These are phyloP conservation scores for Rhombomys opimus DNA, from an alignment of 2,113 vertebrate species.

Conservation along the genomic window DNA sequence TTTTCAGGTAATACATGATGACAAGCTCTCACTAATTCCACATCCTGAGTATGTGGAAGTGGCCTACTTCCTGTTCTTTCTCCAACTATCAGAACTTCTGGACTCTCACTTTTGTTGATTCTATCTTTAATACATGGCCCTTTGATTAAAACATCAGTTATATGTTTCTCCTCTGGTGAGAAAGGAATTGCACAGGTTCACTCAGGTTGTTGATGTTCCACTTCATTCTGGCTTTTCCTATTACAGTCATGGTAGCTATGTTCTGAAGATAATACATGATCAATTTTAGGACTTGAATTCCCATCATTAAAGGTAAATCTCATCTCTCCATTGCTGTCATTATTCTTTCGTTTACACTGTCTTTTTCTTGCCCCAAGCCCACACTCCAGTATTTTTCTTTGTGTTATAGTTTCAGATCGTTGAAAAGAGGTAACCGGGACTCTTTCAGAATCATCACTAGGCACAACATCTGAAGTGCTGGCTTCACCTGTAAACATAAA, in stretches of 20 bases:
- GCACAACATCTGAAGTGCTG: conserved; percentile 86
- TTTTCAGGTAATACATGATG: conserved; percentile 32
- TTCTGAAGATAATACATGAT: conserved; percentile 78
- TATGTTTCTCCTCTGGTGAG: conserved; percentile 60
- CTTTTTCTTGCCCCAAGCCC: conserved; percentile 89
- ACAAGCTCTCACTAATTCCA: conserved; percentile 84
- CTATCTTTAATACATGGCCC: conserved; percentile 87
- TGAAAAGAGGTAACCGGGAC: conserved; percentile 93
- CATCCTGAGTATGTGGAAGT: conserved; percentile 86
- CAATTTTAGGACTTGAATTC: conserved; percentile 83
- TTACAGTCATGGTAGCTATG: conserved; percentile 54
- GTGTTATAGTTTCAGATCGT: conserved; percentile 93
- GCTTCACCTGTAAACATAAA: conserved; percentile 80
- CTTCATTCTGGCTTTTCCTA: conserved; percentile 85
- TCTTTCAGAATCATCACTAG: conserved; percentile 87
- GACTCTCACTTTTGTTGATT: conserved; percentile 92
- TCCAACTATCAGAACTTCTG: conserved; percentile 90
- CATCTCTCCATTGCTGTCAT: conserved; percentile 88
- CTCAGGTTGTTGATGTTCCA: conserved; percentile 79
- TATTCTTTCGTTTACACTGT: conserved; percentile 92
- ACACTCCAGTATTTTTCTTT: conserved; percentile 87
- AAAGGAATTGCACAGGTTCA: conserved; percentile 75
- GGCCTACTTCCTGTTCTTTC: conserved; percentile 91
- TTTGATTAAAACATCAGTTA: conserved; percentile 77
- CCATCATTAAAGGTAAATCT: too few species aligned